Evolutionary conservation across 64 coral and sea anemone genomes (phyloP).

Genomic region (Porites lutea): DNA sequence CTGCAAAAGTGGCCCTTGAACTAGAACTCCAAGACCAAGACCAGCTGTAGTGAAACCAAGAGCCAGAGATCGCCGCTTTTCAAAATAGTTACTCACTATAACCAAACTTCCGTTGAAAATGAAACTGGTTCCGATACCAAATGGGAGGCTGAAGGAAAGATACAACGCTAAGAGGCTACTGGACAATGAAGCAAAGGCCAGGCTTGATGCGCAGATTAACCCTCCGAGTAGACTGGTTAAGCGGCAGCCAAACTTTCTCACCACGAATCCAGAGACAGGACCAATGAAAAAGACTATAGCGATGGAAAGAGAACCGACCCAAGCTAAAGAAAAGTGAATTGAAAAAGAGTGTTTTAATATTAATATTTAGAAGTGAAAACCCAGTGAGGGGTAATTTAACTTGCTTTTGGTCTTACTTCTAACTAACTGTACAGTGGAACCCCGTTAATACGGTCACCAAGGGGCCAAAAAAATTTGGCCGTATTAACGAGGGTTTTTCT

Average conservation of each 20-base stretch:
- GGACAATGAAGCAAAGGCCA: neutral
- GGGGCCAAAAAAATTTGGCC: too few relatives aligned
- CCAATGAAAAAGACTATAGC: slow-evolving; percentile 3
- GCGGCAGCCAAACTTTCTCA: neutral
- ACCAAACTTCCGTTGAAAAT: neutral
- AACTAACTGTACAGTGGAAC: too few relatives aligned
- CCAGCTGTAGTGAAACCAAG: neutral
- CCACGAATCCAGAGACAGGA: neutral
- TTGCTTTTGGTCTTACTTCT: too few relatives aligned
- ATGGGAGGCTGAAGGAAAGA: slow-evolving; percentile 18
- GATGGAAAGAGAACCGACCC: slow-evolving; percentile 58
- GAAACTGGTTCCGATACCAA: slow-evolving; percentile 8
- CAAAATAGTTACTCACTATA: neutral
- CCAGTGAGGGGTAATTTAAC: too few relatives aligned
- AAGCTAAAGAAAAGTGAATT: neutral
- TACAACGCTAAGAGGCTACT: neutral
- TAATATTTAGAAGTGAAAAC: too few relatives aligned
- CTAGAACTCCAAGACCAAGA: neutral
- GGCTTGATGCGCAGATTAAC: neutral
- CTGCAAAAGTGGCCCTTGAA: neutral
- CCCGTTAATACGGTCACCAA: too few relatives aligned
- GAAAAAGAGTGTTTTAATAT: neutral
- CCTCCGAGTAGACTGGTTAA: neutral
- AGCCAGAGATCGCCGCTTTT: slow-evolving; percentile 10
- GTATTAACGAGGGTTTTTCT: too few relatives aligned